Percentiles rank a stretch among this genome's conserved stretches.
These are phyloP conservation scores for Trialeurodes vaporariorum DNA, from an alignment of 1,140 invertebrate genomes.

Conservation along the genomic window DNA sequence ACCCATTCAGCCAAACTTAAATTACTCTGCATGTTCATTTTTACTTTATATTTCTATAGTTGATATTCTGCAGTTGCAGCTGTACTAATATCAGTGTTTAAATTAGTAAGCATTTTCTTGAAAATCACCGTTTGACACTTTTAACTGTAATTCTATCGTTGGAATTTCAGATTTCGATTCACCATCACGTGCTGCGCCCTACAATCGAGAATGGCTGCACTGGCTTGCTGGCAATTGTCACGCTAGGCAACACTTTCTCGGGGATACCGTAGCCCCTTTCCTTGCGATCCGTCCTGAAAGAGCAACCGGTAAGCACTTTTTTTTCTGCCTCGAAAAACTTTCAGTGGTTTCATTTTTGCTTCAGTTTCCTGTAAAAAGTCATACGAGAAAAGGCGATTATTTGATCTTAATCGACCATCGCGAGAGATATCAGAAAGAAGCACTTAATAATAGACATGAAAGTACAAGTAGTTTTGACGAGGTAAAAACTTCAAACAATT, in stretches of 20 bases:
- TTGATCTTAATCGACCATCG: too few relatives aligned
- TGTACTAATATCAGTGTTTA: too few relatives aligned
- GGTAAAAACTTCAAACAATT: neutral
- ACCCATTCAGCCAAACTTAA: neutral
- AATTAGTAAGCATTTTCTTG: neutral
- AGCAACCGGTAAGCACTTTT: neutral
- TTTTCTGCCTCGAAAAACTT: neutral
- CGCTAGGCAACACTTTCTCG: neutral
- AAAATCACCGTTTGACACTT: neutral
- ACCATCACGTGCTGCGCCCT: neutral
- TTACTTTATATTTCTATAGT: neutral
- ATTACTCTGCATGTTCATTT: neutral
- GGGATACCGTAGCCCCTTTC: neutral
- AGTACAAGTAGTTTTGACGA: neutral
- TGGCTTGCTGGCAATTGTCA: neutral
- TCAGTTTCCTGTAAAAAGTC: neutral
- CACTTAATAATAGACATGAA: neutral
- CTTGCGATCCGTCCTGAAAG: neutral
- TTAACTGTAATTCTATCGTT: neutral
- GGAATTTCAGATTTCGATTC: neutral
- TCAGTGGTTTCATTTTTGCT: neutral
- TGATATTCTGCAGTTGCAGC: neutral
- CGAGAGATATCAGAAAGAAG: neutral
- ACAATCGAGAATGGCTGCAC: neutral
- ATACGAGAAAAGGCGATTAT: too few relatives aligned